A percentile compares a stretch with the other conserved stretches of the same genome.
phyloP scores from a whole-genome alignment of 2,888 invertebrate genomes.

The Ephialtes manifestator region DNA sequence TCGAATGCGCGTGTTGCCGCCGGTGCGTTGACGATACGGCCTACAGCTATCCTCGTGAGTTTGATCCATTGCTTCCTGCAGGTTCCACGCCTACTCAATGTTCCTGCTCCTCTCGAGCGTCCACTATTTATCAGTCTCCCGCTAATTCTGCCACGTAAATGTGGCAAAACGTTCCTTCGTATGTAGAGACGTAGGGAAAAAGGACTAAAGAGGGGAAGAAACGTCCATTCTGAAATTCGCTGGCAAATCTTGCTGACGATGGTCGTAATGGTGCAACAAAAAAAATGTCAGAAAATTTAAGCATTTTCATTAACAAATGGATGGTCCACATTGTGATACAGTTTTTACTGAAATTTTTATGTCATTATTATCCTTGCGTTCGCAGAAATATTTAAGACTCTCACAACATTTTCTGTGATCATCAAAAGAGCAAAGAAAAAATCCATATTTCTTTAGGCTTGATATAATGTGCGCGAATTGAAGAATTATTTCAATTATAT shows the following conservation, averaged over 20 bases:
- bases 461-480: no score
- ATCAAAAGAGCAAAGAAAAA: no score
- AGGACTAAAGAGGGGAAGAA: constrained; percentile 57
- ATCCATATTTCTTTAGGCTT: no score
- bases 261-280: neutral
- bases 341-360: no score
- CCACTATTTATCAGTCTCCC: constrained; percentile 82
- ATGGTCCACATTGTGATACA: neutral
- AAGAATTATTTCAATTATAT: no score
- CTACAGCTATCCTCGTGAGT: constrained; percentile 73
- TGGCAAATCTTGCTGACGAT: neutral
- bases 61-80: constrained; percentile 85
- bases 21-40: constrained; percentile 16
- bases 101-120: constrained; percentile 75
- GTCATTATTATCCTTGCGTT: no score
- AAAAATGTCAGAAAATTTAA: neutral
- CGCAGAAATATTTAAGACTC: no score
- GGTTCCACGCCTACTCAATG: constrained; percentile 84
- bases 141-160: constrained; percentile 80
- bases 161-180: constrained; percentile 70
- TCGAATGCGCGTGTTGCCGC: neutral
- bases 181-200: neutral
- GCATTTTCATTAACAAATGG: neutral
- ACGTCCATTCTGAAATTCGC: neutral
- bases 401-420: no score